Evolutionary conservation across 2,113 vertebrate species (phyloP).

Genomic region (Baryphthengus martii): DNA sequence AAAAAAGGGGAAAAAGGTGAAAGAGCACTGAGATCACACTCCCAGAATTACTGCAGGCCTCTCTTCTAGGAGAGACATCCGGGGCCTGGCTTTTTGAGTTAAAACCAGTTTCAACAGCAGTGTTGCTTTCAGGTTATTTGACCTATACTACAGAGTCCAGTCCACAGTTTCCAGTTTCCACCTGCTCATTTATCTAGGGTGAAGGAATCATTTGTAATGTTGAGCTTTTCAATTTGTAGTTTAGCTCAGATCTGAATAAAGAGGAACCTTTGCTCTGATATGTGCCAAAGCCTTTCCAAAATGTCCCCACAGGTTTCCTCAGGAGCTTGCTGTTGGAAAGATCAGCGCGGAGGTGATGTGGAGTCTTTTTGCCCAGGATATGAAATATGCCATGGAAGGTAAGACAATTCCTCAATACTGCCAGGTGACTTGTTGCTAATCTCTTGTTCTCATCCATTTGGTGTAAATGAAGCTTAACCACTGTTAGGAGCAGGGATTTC

Average conservation of each 20-base stretch:
- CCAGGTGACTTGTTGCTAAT: background rate
- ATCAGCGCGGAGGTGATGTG: conserved; percentile 98
- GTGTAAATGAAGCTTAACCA: background rate
- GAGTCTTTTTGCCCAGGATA: conserved; percentile 95
- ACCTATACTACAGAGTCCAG: background rate
- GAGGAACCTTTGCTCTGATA: background rate
- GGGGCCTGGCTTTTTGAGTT: background rate
- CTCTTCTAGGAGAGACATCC: background rate
- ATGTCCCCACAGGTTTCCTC: conserved; percentile 86
- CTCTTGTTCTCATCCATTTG: background rate
- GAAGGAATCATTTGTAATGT: background rate
- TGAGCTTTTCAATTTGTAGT: background rate
- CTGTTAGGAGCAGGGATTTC: background rate
- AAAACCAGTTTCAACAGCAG: background rate
- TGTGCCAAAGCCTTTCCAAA: background rate
- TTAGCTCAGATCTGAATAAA: background rate
- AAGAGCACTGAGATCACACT: background rate
- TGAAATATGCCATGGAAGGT: conserved; percentile 98
- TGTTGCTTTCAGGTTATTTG: background rate
- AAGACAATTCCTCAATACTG: conserved; percentile 8
- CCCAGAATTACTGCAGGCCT: background rate
- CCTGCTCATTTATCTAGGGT: background rate
- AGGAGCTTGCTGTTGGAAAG: conserved; percentile 94
- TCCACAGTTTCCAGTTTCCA: background rate
- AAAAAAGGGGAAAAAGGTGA: background rate